These are phyloP conservation scores for Andrena chrysosceles DNA, from an alignment of 2,888 invertebrate genomes.

Conservation along the genomic window DNA sequence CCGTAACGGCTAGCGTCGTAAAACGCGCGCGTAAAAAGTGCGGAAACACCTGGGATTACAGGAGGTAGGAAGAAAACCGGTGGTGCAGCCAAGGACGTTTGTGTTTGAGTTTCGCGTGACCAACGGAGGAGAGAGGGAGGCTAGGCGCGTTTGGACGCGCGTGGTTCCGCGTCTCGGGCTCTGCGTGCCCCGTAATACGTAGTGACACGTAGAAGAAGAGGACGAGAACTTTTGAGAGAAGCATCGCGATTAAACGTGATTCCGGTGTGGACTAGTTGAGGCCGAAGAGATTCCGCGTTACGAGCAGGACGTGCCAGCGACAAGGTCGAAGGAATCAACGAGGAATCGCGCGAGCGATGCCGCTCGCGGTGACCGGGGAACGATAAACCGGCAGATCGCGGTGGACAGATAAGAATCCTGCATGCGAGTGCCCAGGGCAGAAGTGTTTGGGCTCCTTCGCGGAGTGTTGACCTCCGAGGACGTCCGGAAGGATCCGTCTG, in stretches of 20 bases:
- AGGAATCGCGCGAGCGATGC: conserved; percentile 46
- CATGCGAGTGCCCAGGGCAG: conserved; percentile 80
- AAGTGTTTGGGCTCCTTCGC: conserved; percentile 78
- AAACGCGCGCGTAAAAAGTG: conserved; percentile 30
- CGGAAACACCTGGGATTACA: conserved; percentile 28
- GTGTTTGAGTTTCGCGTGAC: conserved; percentile 64
- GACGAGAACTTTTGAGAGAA: neutral
- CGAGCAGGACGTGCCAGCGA: neutral
- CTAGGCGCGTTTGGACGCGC: conserved; percentile 27
- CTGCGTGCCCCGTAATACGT: conserved; percentile 24
- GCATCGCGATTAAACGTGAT: neutral
- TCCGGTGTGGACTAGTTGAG: conserved; percentile 1
- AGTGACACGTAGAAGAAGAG: conserved; percentile 7
- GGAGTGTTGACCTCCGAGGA: conserved; percentile 76
- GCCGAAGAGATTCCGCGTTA: neutral
- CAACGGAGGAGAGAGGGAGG: conserved; percentile 36
- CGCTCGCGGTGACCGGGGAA: conserved; percentile 39
- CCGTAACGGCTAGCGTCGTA: conserved; percentile 4
- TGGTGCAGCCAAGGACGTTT: conserved; percentile 62
- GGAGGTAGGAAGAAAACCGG: conserved; percentile 29
- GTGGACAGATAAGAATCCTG: conserved; percentile 64
- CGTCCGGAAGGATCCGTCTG: conserved; percentile 73
- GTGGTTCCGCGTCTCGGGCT: conserved; percentile 48
- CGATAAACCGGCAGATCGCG: conserved; percentile 51
- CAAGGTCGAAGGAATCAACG: neutral